These are phyloP conservation scores for Mormyrus hasselquistii DNA, from an alignment of 2,797 vertebrate species.

Conservation along the genomic window DNA sequence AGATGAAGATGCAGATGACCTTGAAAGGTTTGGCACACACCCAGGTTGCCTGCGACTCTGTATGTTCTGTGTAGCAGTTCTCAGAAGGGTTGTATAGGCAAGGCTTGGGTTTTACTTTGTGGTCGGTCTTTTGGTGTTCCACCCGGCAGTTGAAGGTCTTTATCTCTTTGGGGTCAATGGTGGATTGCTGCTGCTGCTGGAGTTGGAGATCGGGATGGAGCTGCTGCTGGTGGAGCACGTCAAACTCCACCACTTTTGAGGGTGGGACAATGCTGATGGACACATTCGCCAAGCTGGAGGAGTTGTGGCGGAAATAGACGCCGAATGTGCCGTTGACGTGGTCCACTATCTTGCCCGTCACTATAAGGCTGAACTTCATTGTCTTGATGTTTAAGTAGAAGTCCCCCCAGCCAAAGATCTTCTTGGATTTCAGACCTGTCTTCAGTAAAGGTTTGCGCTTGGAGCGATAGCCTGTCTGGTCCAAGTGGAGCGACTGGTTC, in stretches of 20 bases:
- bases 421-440: slow-evolving; percentile 79
- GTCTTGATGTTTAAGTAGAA: slow-evolving; percentile 95
- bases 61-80: slow-evolving; percentile 94
- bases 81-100: slow-evolving; percentile 92
- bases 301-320: slow-evolving; percentile 95
- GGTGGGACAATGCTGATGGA: slow-evolving; percentile 94
- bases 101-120: slow-evolving; percentile 86
- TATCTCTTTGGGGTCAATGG: slow-evolving; percentile 74
- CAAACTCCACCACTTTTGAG: slow-evolving; percentile 87
- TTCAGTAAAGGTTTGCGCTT: slow-evolving; percentile 83
- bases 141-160: slow-evolving; percentile 91
- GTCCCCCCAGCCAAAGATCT: slow-evolving; percentile 95
- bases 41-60: slow-evolving; percentile 91
- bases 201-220: slow-evolving; percentile 60
- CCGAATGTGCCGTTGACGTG: slow-evolving; percentile 97
- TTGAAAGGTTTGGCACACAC: slow-evolving; percentile 97
- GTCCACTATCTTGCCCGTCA: slow-evolving; percentile 95
- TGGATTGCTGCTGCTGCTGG: slow-evolving; percentile 72
- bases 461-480: slow-evolving; percentile 67
- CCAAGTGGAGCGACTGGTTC: slow-evolving; percentile 72
- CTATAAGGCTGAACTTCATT: slow-evolving; percentile 86
- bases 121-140: slow-evolving; percentile 93
- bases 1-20: slow-evolving; percentile 98
- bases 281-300: slow-evolving; percentile 89
- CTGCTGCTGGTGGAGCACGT: slow-evolving; percentile 72